Base-by-base conservation (phyloP, 1,140 invertebrate genomes). In the Drosophila chauvacae region DNA sequence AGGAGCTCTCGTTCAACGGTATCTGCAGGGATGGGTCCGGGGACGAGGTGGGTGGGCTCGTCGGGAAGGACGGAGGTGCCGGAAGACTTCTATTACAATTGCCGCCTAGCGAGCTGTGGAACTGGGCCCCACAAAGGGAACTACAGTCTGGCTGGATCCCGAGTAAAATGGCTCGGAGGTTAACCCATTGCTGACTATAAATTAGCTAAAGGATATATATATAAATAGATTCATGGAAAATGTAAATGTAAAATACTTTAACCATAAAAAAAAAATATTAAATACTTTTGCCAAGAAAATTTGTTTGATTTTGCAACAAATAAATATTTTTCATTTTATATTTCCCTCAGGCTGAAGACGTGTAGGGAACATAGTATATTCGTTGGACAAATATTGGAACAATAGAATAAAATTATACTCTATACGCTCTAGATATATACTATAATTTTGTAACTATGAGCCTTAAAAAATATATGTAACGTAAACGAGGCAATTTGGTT, bases 71-170 rank as follows among this genome's bases (percentile, higher is more conserved):
- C 20, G 35, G 68, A 72, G 68, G 70, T 72, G 30, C 68, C 70
- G 55, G 70, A 72, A 72, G 66, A 72, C 66, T 48, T 59, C 53
- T 47, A 72, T 72, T 72, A 72, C 69, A 72, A 72, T 51, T 60
- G 58, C 57, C 50, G 57, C 28, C 48, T 26, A 48, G 28, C 50
- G 11, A 63, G 50, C 20, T 23, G 3, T 18, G 70, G 18, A 56
- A 63, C 30, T 30, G 45, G 23, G 6, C 30, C 11, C 28, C 23
- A 41, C 18, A 26, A 16, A 26, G 30, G 33, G 30, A 64, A 37
- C 14, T 39, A 56, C 5, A 26, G 35, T 39, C 35, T 39, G 51
- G 14, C 33, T 37, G 51, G 33, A 55, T 37, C 33, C 33, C 18
- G 13, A 37, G 1, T 10, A 37, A 55, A 37, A 11, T 23, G 18